These are phyloP conservation scores for Mimachlamys varia DNA, from an alignment of 2,888 invertebrate genomes.

Conservation along the genomic window DNA sequence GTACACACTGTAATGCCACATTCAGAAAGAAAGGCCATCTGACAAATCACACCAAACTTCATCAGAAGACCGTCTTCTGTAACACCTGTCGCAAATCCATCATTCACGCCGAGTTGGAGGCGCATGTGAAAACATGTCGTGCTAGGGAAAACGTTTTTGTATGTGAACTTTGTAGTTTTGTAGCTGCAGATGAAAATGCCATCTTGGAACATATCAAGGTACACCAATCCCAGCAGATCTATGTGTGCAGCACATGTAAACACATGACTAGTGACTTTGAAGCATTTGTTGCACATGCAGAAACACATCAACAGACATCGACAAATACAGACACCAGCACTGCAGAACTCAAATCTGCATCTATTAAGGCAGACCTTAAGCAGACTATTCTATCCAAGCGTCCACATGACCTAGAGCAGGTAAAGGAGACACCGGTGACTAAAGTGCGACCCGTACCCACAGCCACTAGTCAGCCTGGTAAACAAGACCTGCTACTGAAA, in stretches of 20 bases:
- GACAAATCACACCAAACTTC: constrained; percentile 79
- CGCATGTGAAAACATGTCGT: constrained; percentile 69
- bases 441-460: background rate
- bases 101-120: constrained; percentile 62
- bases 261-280: constrained; percentile 48
- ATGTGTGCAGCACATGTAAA: constrained; percentile 50
- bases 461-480: constrained; percentile 47
- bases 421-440: constrained; percentile 35
- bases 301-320: constrained; percentile 43
- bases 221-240: constrained; percentile 52
- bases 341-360: constrained; percentile 42
- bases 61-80: constrained; percentile 68
- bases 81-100: constrained; percentile 61
- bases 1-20: constrained; percentile 78
- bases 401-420: background rate
- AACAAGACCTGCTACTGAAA: constrained; percentile 63
- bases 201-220: constrained; percentile 66
- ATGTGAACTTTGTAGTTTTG: constrained; percentile 76
- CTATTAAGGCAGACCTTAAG: constrained; percentile 38
- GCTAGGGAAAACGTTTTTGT: constrained; percentile 69
- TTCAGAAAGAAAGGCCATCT: constrained; percentile 80
- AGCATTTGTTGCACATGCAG: constrained; percentile 49
- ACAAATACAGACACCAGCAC: constrained; percentile 29
- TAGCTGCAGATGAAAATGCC: constrained; percentile 64
- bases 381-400: background rate